A percentile compares a stretch with the other conserved stretches of the same genome.
Evolutionary conservation across 2,797 vertebrate genomes (phyloP).

Genomic region (Sebastes itinus): DNA sequence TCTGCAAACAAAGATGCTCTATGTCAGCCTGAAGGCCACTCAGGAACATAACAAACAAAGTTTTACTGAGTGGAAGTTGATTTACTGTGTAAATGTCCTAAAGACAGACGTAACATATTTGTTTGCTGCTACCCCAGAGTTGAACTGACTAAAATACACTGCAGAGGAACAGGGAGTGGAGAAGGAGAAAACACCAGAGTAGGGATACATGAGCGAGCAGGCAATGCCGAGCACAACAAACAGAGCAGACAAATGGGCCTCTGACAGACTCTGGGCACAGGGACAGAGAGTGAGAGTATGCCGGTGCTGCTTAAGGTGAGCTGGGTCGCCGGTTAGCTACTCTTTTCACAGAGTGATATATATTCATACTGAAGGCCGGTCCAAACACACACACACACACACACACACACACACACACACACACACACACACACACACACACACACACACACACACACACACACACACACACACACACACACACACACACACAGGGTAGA

Average conservation of each 20-base stretch:
- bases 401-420: not conserved
- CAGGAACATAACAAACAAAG: not conserved
- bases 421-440: not conserved
- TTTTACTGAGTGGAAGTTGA: conserved; percentile 19
- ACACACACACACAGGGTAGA: not conserved
- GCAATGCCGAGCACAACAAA: conserved; percentile 67
- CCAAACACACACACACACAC: conserved; percentile 42
- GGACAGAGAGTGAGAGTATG: conserved; percentile 60
- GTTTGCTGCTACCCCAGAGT: conserved; percentile 55
- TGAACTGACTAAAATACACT: conserved; percentile 41
- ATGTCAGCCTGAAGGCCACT: conserved; percentile 8
- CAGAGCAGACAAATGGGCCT: conserved; percentile 68
- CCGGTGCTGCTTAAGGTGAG: conserved; percentile 61
- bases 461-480: conserved; percentile 12
- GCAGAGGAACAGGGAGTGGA: conserved; percentile 32
- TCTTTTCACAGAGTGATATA: conserved; percentile 54
- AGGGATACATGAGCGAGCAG: conserved; percentile 36
- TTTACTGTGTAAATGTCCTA: not conserved
- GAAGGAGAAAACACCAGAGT: conserved; percentile 26
- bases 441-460: conserved; percentile 12
- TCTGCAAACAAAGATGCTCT: conserved; percentile 58
- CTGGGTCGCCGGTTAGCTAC: conserved; percentile 43
- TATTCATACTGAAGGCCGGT: conserved; percentile 35
- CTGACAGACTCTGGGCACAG: conserved; percentile 64
- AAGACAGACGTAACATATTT: conserved; percentile 54